A percentile compares a stretch with the other conserved stretches of the same genome.
These are phyloP conservation scores for Oscheius sp. DNA, from an alignment of 2,888 invertebrate species.

Conservation along the genomic window DNA sequence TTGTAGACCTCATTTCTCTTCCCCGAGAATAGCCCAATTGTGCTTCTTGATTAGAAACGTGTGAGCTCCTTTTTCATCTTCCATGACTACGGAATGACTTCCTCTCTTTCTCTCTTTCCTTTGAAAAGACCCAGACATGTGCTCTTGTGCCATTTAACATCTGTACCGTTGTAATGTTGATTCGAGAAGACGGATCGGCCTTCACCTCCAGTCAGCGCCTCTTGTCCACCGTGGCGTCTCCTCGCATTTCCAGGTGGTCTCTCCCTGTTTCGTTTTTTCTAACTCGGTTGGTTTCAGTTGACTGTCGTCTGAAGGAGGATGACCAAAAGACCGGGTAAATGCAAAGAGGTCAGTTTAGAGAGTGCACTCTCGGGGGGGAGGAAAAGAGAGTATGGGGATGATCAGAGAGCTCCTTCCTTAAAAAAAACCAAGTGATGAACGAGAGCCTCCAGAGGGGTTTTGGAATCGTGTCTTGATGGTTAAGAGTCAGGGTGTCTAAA, in stretches of 20 bases:
- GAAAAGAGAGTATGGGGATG: neutral
- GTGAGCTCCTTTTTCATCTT: too few species aligned
- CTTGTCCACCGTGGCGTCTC: neutral
- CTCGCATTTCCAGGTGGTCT: neutral
- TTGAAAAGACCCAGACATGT: conserved; percentile 12
- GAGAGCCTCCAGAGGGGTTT: neutral
- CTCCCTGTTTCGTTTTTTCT: neutral
- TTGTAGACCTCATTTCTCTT: neutral
- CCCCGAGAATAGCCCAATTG: neutral
- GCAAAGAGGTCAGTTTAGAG: conserved; percentile 1
- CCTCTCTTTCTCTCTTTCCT: conserved; percentile 2
- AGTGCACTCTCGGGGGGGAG: neutral
- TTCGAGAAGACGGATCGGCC: conserved; percentile 32
- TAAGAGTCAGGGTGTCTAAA: too few species aligned
- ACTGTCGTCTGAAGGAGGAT: conserved; percentile 5
- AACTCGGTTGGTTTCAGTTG: neutral
- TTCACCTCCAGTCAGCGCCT: conserved; percentile 18
- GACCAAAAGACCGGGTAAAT: conserved; percentile 9
- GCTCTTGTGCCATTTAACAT: conserved; percentile 34
- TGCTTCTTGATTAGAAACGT: too few species aligned
- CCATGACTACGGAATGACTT: neutral
- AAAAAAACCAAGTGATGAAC: neutral
- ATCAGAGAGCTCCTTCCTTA: neutral
- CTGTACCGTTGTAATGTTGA: conserved; percentile 36
- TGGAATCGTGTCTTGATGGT: too few species aligned